Percentiles rank a stretch among this genome's conserved stretches.
Evolutionary conservation across 2,113 vertebrate genomes (phyloP).

Genomic region (Eidolon helvum): DNA sequence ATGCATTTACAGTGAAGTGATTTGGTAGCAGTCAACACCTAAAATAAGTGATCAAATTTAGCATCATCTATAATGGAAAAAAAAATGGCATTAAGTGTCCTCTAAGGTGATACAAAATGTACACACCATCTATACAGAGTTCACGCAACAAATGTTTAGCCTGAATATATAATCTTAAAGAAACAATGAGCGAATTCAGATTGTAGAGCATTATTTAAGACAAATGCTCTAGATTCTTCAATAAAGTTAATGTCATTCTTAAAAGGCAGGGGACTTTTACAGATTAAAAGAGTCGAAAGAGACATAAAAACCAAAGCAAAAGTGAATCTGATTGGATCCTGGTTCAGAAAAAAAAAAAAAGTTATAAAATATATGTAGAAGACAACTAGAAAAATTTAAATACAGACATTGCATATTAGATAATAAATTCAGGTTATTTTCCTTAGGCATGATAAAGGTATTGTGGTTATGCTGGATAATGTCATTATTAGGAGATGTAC

Average conservation of each 20-base stretch:
- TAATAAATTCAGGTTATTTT: not conserved
- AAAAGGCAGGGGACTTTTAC: not conserved
- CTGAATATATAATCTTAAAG: not conserved
- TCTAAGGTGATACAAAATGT: not conserved
- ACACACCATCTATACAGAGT: not conserved
- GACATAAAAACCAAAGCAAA: not conserved
- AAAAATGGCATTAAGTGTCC: not conserved
- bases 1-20: not conserved
- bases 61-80: not conserved
- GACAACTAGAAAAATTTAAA: slow-evolving; percentile 21
- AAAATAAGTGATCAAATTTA: not conserved
- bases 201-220: not conserved
- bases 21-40: not conserved
- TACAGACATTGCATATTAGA: not conserved
- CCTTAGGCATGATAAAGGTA: not conserved
- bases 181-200: slow-evolving; percentile 23
- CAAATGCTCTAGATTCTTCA: not conserved
- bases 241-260: not conserved
- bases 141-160: not conserved
- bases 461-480: not conserved
- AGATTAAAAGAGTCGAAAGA: slow-evolving; percentile 25
- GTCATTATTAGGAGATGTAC: not conserved
- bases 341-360: not conserved
- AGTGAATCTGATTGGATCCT: not conserved
- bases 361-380: not conserved